Evolutionary conservation across 2,113 vertebrate genomes (phyloP), one percentile per base, ranked within the genome.

Genomic region (Brachirus orientalis): DNA sequence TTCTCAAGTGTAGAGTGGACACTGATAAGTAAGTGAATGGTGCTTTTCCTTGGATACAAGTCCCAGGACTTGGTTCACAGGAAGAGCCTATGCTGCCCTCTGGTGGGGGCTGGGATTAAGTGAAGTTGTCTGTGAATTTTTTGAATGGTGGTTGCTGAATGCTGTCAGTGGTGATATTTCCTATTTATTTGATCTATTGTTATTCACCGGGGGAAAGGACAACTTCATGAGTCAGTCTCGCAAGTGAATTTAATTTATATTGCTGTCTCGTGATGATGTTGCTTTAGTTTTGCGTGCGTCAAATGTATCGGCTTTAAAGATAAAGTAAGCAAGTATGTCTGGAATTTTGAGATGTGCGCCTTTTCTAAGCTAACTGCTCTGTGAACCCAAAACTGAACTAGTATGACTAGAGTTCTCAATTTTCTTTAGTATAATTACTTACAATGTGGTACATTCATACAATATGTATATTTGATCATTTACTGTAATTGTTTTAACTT

Each of bases 401-500:
- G 53, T 45, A 22, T 45, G 37, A 54, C 13, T 79, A 58, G 41
- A 69, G 1, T 76, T n/a, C n/a, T n/a, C n/a, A n/a, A n/a, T n/a
- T n/a, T 44, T 20, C 62, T 65, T 35, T 43, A 14, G 43, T 76
- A 58, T 50, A 47, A 83, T 85, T 48, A 69, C 57, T 36, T 16
- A 10, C 17, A 43, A 50, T 69, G 13, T 52, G 63, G 20, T 51
- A 58, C 37, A 50, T 40, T 54, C 55, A 56, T 56, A 60, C 12
- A 13, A 43, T 40, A 40, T 40, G 11, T 73, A 69, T 86, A 63
- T 82, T 66, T 85, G 51, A 72, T 63, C 70, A 91, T 91, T 90
- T 90, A 87, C 90, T 88, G 28, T 86, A 82, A 90, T 91, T 86
- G 52, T 80, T 82, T 79, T 57, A 48, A 75, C 59, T 14, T 82